Percentiles rank a stretch among this genome's conserved stretches.
Evolutionary conservation across 2,888 invertebrate genomes (phyloP).

Genomic region (Liopterus haemorrhoidalis): DNA sequence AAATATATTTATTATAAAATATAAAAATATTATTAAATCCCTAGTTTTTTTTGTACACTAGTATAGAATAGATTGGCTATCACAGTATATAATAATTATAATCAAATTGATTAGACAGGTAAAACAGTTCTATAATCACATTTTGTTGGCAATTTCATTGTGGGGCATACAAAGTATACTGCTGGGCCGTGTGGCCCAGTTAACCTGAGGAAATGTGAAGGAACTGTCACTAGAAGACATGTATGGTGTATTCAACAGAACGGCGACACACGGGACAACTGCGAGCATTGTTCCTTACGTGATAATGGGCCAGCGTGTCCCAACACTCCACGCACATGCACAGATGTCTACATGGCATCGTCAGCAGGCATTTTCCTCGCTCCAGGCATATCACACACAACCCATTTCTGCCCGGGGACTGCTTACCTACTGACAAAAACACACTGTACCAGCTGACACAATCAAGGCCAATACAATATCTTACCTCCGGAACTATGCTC

Average conservation of each 20-base stretch:
- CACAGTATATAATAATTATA: background rate
- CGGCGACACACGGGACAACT: constrained; percentile 52
- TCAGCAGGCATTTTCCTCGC: constrained; percentile 51
- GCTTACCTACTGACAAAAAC: too few relatives aligned
- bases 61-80: background rate
- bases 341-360: constrained; percentile 53
- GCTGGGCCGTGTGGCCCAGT: too few relatives aligned
- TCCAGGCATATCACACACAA: constrained; percentile 55
- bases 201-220: too few relatives aligned
- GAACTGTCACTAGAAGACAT: constrained; percentile 44
- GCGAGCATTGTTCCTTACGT: constrained; percentile 47
- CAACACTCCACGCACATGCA: constrained; percentile 53
- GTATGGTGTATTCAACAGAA: constrained; percentile 52
- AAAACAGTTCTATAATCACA: constrained; percentile 6
- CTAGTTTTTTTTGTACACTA: background rate
- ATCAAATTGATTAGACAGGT: constrained; percentile 1
- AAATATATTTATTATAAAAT: too few relatives aligned
- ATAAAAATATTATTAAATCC: too few relatives aligned
- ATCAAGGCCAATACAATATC: constrained; percentile 27
- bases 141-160: too few relatives aligned
- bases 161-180: too few relatives aligned
- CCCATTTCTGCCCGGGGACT: constrained; percentile 44
- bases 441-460: too few relatives aligned
- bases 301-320: constrained; percentile 47
- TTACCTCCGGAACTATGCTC: background rate